phyloP scores from a whole-genome alignment of 2,888 invertebrate genomes.

The Drosophila putrida region DNA sequence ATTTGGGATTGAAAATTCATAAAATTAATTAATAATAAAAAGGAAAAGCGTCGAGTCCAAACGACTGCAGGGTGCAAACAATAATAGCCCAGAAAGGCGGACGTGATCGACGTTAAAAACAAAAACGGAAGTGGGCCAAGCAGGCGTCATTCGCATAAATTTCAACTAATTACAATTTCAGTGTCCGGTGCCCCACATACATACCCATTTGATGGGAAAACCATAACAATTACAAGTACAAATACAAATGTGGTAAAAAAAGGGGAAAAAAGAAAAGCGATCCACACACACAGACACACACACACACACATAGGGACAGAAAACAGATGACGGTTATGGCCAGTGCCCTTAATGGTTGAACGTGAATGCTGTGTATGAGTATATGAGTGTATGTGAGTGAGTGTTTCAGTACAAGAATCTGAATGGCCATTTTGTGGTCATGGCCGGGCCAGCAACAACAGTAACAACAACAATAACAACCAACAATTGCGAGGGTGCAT shows the following conservation, averaged over 20 bases:
- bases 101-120: slow-evolving; percentile 62
- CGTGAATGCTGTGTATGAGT: slow-evolving; percentile 36
- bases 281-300: slow-evolving; percentile 18
- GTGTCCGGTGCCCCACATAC: slow-evolving; percentile 62
- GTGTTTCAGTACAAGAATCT: slow-evolving; percentile 25
- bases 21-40: slow-evolving; percentile 54
- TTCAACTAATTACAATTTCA: slow-evolving; percentile 79
- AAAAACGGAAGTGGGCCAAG: slow-evolving; percentile 59
- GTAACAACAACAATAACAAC: slow-evolving; percentile 15
- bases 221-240: slow-evolving; percentile 76
- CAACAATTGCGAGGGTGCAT: slow-evolving; percentile 42
- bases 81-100: slow-evolving; percentile 56
- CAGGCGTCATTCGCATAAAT: slow-evolving; percentile 65
- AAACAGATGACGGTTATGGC: slow-evolving; percentile 75
- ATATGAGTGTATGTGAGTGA: slow-evolving; percentile 9
- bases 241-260: slow-evolving; percentile 51
- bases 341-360: slow-evolving; percentile 66
- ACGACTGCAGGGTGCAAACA: slow-evolving; percentile 39
- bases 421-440: slow-evolving; percentile 66
- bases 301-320: slow-evolving; percentile 17
- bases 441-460: slow-evolving; percentile 43
- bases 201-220: slow-evolving; percentile 64
- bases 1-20: slow-evolving; percentile 73
- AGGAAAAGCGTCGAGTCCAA: slow-evolving; percentile 10
- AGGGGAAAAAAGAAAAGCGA: slow-evolving; percentile 18